Percentiles rank a stretch among this genome's conserved stretches.
Evolutionary conservation across 2,113 vertebrate genomes (phyloP).

Genomic region (Neolamprologus sp.): DNA sequence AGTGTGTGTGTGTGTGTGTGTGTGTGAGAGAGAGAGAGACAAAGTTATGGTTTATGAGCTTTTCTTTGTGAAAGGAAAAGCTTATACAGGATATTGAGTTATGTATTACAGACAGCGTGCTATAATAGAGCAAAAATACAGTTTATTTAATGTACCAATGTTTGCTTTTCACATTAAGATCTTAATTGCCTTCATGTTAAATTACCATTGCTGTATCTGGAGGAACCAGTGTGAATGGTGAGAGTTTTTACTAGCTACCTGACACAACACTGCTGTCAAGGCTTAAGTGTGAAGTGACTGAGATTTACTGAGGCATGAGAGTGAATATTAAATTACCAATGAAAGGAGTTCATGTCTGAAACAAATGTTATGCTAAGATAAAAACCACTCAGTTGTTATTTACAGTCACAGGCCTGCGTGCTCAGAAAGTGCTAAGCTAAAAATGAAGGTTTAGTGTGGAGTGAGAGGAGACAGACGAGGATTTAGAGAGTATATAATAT

Average conservation of each 20-base stretch:
- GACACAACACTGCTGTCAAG: not conserved
- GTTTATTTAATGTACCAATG: not conserved
- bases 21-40: not conserved
- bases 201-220: not conserved
- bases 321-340: not conserved
- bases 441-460: not conserved
- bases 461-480: not conserved
- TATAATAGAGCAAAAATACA: not conserved
- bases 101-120: not conserved
- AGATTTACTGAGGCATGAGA: not conserved
- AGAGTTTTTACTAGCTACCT: not conserved
- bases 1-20: not conserved
- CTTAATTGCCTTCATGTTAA: not conserved
- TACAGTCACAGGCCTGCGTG: not conserved
- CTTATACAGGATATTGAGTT: not conserved
- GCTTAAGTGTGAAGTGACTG: not conserved
- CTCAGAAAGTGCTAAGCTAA: not conserved
- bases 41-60: not conserved
- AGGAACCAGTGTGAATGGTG: not conserved
- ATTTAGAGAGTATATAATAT: not conserved
- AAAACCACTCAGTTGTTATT: not conserved
- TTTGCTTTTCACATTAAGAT: not conserved
- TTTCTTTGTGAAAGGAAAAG: not conserved
- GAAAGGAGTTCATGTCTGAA: not conserved
- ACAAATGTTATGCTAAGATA: fast-evolving